Evolutionary conservation across 1,140 invertebrate species (phyloP).

Genomic region (Lycorma delicatula): DNA sequence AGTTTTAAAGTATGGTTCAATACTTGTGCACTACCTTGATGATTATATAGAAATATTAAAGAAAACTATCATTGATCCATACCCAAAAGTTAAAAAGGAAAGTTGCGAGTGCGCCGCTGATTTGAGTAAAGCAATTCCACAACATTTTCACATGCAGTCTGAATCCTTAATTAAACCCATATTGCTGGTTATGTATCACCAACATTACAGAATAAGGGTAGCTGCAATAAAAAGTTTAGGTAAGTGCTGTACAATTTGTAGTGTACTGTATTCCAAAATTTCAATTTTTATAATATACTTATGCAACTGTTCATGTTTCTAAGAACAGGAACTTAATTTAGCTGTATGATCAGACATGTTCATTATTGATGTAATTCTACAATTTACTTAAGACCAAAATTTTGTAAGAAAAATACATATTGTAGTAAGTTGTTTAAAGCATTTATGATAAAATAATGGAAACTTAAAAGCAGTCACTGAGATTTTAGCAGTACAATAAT

Average conservation of each 20-base stretch:
- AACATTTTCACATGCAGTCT: slow-evolving; percentile 62
- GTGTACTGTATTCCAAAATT: not conserved
- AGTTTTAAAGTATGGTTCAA: slow-evolving; percentile 52
- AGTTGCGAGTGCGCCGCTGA: slow-evolving; percentile 60
- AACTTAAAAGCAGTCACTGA: too few species aligned
- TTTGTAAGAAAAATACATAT: too few species aligned
- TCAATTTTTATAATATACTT: too few species aligned
- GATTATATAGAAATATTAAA: slow-evolving; percentile 65
- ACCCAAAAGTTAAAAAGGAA: slow-evolving; percentile 66
- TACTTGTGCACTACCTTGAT: slow-evolving; percentile 57
- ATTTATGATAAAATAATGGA: too few species aligned
- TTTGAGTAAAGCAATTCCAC: slow-evolving; percentile 51
- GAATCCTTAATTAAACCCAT: slow-evolving; percentile 64
- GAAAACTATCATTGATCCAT: slow-evolving; percentile 62
- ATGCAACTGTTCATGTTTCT: too few species aligned
- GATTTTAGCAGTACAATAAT: too few species aligned
- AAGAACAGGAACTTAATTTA: too few species aligned
- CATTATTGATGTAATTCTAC: too few species aligned
- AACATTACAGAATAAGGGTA: slow-evolving; percentile 69
- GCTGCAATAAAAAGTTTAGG: slow-evolving; percentile 63
- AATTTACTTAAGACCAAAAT: too few species aligned
- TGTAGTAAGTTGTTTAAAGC: too few species aligned
- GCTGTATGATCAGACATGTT: too few species aligned
- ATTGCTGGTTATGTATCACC: slow-evolving; percentile 60
- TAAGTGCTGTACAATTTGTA: slow-evolving; percentile 28